Conservation (phyloP, 2,113 vertebrate genomes). For the Taxidea taxus region DNA sequence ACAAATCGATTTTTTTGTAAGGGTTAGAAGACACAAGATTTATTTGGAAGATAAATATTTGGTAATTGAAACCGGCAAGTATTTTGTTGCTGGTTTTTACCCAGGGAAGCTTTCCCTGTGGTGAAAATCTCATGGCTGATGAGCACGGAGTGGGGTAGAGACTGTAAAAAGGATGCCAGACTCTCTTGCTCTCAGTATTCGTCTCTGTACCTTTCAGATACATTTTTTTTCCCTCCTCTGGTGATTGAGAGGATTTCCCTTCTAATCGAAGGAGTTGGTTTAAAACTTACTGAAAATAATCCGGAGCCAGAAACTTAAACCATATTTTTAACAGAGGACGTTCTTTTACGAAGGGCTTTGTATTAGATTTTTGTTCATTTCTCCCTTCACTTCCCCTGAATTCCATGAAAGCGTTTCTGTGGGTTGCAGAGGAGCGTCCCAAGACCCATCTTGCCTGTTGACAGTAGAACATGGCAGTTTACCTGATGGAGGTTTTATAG, state of each 20-base stretch:
- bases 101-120: neutral
- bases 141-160: neutral
- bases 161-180: neutral
- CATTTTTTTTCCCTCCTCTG: neutral
- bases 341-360: neutral
- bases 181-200: neutral
- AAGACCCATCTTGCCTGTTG: neutral
- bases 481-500: neutral
- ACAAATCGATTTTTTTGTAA: conserved; percentile 72
- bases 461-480: neutral
- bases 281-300: conserved; percentile 31
- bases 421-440: neutral
- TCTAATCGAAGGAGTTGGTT: neutral
- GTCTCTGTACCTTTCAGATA: neutral
- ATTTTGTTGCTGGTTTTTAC: conserved; percentile 34
- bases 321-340: neutral
- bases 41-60: conserved; percentile 74
- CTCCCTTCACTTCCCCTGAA: neutral
- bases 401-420: neutral
- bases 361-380: neutral
- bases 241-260: neutral
- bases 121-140: neutral
- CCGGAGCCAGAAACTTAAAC: neutral
- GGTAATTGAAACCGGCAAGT: conserved; percentile 58
- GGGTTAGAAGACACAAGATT: conserved; percentile 64